A percentile compares a stretch with the other conserved stretches of the same genome.
phyloP scores from a whole-genome alignment of 1,140 invertebrate species.

The Scylla paramamosain region DNA sequence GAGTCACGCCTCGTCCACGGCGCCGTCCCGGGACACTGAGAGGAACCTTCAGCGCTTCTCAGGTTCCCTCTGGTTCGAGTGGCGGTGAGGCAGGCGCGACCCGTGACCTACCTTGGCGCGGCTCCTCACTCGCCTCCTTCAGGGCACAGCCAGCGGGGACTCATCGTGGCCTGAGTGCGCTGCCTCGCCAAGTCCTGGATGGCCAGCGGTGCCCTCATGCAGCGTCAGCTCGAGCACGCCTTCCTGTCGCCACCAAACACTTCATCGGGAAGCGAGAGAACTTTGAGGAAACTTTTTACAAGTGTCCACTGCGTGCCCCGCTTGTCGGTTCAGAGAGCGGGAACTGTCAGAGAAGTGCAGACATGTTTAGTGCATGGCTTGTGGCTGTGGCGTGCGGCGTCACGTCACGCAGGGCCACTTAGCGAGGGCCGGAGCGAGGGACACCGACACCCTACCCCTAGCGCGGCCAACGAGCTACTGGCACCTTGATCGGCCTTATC shows the following conservation, averaged over 20 bases:
- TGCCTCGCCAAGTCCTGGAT: no score
- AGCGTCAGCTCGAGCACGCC: neutral
- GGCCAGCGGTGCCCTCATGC: neutral
- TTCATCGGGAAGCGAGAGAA: neutral
- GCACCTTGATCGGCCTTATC: neutral
- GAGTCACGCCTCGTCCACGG: neutral
- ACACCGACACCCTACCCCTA: neutral
- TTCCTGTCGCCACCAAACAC: neutral
- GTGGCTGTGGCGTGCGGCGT: neutral
- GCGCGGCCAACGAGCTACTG: neutral
- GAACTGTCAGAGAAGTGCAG: neutral
- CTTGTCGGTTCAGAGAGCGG: neutral
- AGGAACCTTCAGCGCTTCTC: neutral
- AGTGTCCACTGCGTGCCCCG: neutral
- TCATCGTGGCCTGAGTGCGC: neutral
- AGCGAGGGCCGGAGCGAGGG: slow-evolving; percentile 5
- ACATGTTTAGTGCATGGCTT: neutral
- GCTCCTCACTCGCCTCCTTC: neutral
- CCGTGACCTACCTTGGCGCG: neutral
- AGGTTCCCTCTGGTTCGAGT: neutral
- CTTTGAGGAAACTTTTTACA: neutral
- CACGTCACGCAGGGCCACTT: neutral
- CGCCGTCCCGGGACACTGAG: neutral
- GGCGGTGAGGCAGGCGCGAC: neutral
- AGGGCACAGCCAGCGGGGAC: neutral